phyloP scores from a whole-genome alignment of 2,888 invertebrate genomes.

The Camponotus fellah region DNA sequence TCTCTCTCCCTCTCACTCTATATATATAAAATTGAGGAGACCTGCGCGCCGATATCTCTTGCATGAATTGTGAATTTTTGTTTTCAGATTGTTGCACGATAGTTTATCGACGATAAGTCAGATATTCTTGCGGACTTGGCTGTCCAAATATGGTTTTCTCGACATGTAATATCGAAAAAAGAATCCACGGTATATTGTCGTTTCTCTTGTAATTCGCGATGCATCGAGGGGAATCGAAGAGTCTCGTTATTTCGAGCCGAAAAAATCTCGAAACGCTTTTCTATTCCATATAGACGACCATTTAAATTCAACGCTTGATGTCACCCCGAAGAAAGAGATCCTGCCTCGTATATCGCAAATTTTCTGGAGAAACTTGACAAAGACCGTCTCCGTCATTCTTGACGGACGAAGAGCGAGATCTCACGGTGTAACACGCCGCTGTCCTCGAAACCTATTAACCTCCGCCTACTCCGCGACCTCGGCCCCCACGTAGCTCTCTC shows the following conservation, averaged over 20 bases:
- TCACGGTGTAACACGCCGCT: conserved; percentile 72
- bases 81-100: conserved; percentile 24
- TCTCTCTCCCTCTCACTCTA: neutral
- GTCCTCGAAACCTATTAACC: conserved; percentile 82
- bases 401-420: conserved; percentile 69
- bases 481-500: conserved; percentile 55
- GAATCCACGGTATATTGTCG: neutral
- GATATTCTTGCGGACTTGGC: neutral
- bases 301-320: conserved; percentile 65
- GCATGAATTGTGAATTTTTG: conserved; percentile 36
- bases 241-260: conserved; percentile 16
- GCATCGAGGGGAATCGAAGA: neutral
- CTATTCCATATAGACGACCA: conserved; percentile 47
- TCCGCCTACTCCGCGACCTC: conserved; percentile 60
- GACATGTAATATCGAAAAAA: neutral
- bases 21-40: conserved; percentile 50
- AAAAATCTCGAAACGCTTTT: conserved; percentile 52
- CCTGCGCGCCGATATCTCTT: conserved; percentile 45
- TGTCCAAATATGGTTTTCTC: neutral
- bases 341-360: conserved; percentile 62
- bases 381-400: conserved; percentile 66
- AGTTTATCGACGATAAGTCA: conserved; percentile 20
- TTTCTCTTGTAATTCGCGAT: neutral
- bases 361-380: conserved; percentile 60
- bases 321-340: conserved; percentile 62